Evolutionary conservation across 53 echinoderm and acorn worm genomes (phyloP), one percentile per base, ranked within the genome.

Genomic region (Pentamera pediparva): DNA sequence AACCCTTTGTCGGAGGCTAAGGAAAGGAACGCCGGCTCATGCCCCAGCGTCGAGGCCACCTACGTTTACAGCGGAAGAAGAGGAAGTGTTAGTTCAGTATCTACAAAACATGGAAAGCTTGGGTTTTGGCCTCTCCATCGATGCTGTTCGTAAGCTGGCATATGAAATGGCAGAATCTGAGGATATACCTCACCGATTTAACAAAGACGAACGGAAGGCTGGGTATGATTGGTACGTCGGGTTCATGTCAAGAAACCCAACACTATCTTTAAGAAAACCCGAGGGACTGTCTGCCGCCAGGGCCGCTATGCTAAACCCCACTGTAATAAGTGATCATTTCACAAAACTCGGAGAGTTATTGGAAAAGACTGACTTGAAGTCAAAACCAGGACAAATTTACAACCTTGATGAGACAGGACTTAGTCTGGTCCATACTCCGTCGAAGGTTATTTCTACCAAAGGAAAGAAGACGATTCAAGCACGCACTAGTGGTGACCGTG

Each of bases 181-280:
- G 40, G 41, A 20, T 7, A 69, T 69, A 33, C 11, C 41, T 5
- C 69, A 69, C 27, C 11, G 39, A 33, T 69, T 39, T 36, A 41
- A 69, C 22, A 49, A 69, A 4, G 41, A 69, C 4, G 35, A 32
- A 32, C 31, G 36, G 40, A 36, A 39, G 21, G 69, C 69, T 6
- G 69, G 69, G 3, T 69, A 69, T 41, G 69, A 69, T 43, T 69
- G 47, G 69, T 69, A 39, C 69, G 69, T 58, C 28, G 81, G 81
- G 11, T 81, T 81, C 19, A 81, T 69, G 69, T 35, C 20, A 17
- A 27, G 73, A 5, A 65, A 86, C 36, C 86, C 86, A 25, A 52
- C 76, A 22, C 45, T 86, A 12, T 81, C 86, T 2, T 38, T 82
- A 31, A 36, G 70, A 35, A 76, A 86, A 35, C 81, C 70, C 19